phyloP scores from a whole-genome alignment of 2,888 invertebrate genomes.

The Oasisia sp. region DNA sequence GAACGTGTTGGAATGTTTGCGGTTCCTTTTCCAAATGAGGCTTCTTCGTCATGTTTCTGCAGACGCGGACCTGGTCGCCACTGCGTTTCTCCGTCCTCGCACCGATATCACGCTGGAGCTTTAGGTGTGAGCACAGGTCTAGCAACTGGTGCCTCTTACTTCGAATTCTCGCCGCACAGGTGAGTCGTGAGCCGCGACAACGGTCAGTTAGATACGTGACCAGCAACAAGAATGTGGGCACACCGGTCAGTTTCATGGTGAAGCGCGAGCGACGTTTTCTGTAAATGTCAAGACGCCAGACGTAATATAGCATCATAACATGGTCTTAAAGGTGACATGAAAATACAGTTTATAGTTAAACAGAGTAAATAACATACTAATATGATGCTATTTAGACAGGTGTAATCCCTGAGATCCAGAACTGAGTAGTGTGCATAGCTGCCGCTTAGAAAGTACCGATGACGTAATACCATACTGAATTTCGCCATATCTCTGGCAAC shows the following conservation, averaged over 20 bases:
- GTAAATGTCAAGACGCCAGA: background rate
- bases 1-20: conserved; percentile 35
- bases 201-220: background rate
- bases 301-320: background rate
- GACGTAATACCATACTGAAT: no score
- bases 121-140: background rate
- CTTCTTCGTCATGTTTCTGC: conserved; percentile 17
- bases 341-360: no score
- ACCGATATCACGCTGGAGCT: background rate
- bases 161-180: conserved; percentile 29
- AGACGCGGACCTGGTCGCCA: background rate
- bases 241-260: background rate
- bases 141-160: background rate
- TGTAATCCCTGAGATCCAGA: no score
- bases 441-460: no score
- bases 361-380: no score
- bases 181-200: background rate
- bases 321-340: no score
- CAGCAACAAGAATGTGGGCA: background rate
- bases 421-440: no score
- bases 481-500: no score
- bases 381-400: no score
- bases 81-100: background rate
- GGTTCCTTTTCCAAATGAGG: conserved; percentile 34
- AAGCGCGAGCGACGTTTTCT: background rate